Evolutionary conservation across 2,113 vertebrate species (phyloP).

Genomic region (Lamprotornis superbus): DNA sequence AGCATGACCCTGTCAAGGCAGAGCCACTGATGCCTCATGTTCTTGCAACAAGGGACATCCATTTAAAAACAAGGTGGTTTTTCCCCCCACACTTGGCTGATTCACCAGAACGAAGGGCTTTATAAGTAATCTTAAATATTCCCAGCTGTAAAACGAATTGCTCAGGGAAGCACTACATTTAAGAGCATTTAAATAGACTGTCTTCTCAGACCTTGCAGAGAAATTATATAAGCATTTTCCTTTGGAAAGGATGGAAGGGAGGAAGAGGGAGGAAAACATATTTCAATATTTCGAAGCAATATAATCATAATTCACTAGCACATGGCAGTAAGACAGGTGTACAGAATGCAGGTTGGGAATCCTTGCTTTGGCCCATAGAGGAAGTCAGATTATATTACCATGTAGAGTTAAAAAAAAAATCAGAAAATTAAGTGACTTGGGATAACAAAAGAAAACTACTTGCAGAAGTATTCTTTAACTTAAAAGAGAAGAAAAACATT

Average conservation of each 20-base stretch:
- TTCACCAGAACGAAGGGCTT: neutral
- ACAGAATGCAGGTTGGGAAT: neutral
- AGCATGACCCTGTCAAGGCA: rapidly evolving
- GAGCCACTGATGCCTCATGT: too few species aligned
- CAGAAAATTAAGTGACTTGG: neutral
- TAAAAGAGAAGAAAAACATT: neutral
- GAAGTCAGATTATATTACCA: neutral
- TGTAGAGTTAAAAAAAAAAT: rapidly evolving
- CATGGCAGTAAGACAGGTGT: neutral
- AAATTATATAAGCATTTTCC: neutral
- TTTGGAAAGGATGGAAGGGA: neutral
- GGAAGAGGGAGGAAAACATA: neutral
- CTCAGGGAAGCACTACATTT: neutral
- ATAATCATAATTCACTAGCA: neutral
- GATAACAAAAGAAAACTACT: neutral
- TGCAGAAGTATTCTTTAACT: neutral
- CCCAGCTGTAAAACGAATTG: neutral
- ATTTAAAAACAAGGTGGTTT: rapidly evolving
- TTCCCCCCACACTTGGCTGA: rapidly evolving
- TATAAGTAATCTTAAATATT: neutral
- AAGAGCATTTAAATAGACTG: neutral
- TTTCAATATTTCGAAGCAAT: neutral
- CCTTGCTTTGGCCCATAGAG: neutral
- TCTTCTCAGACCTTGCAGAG: neutral
- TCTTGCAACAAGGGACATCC: neutral